phyloP scores from a whole-genome alignment of 2,113 vertebrate species.

The Aptenodytes forsteri region DNA sequence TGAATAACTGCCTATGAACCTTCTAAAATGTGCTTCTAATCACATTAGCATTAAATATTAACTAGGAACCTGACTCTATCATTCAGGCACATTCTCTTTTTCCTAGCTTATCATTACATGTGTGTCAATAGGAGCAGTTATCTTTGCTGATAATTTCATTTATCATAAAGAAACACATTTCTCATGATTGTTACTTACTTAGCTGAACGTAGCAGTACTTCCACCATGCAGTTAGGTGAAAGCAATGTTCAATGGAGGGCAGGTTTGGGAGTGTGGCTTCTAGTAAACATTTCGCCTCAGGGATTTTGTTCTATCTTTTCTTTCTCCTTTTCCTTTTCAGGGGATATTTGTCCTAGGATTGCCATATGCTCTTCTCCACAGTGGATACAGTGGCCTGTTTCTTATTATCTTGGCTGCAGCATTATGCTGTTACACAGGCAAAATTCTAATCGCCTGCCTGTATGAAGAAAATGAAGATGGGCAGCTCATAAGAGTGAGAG shows the following conservation, averaged over 20 bases:
- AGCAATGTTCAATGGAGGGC: background rate
- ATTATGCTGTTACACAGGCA: slow-evolving; percentile 81
- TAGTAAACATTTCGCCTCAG: background rate
- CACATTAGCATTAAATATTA: slow-evolving; percentile 71
- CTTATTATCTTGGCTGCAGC: slow-evolving; percentile 76
- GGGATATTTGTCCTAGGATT: slow-evolving; percentile 83
- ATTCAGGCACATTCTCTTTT: slow-evolving; percentile 36
- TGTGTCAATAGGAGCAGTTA: background rate
- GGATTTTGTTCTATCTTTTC: background rate
- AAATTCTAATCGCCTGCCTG: slow-evolving; percentile 78
- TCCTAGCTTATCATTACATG: slow-evolving; percentile 43
- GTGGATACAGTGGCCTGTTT: slow-evolving; percentile 76
- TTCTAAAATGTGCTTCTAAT: slow-evolving; percentile 72
- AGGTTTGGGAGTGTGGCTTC: background rate
- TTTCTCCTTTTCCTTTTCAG: slow-evolving; percentile 54
- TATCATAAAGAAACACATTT: slow-evolving; percentile 44
- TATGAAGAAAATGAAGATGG: slow-evolving; percentile 77
- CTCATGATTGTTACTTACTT: background rate
- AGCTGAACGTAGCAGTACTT: background rate
- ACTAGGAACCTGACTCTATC: slow-evolving; percentile 41
- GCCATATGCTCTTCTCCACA: slow-evolving; percentile 78
- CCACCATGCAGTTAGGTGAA: background rate
- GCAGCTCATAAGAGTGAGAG: slow-evolving; percentile 66
- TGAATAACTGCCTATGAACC: slow-evolving; percentile 44
- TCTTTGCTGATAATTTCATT: slow-evolving; percentile 36